Conservation (phyloP, 1,140 invertebrate genomes). For the Drosophila lowei region DNA sequence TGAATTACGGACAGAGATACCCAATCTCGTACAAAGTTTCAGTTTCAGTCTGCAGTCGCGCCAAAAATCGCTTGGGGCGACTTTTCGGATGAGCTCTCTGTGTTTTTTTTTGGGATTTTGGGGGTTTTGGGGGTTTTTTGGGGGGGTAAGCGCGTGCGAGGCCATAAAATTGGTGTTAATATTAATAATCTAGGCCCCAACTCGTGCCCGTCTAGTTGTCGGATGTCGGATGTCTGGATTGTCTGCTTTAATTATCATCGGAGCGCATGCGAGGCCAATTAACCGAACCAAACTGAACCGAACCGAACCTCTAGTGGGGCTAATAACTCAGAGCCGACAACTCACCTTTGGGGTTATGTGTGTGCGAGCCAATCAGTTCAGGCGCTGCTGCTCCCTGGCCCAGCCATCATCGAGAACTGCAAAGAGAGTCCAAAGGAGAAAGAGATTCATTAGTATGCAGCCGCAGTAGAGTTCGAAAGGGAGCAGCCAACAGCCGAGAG, state of each 20-base stretch:
- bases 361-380: constrained; percentile 62
- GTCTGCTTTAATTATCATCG: constrained; percentile 60
- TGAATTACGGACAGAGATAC: constrained; percentile 20
- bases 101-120: no score
- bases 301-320: constrained; percentile 21
- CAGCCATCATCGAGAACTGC: constrained; percentile 48
- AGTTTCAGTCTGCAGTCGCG: not conserved
- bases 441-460: constrained; percentile 67
- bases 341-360: constrained; percentile 53
- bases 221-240: constrained; percentile 9
- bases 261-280: constrained; percentile 63
- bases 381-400: constrained; percentile 21
- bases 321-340: constrained; percentile 58
- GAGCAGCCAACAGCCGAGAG: constrained; percentile 6
- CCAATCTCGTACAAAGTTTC: constrained; percentile 20
- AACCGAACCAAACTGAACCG: constrained; percentile 36
- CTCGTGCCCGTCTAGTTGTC: constrained; percentile 15
- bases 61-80: not conserved
- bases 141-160: constrained; percentile 43
- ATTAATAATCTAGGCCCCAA: constrained; percentile 45
- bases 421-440: constrained; percentile 30
- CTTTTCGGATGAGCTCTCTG: constrained; percentile 7
- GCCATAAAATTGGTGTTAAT: constrained; percentile 74
- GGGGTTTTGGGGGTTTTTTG: no score
- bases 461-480: constrained; percentile 15